phyloP scores from a whole-genome alignment of 2,797 vertebrate genomes.

The Rhinichthys osculus region DNA sequence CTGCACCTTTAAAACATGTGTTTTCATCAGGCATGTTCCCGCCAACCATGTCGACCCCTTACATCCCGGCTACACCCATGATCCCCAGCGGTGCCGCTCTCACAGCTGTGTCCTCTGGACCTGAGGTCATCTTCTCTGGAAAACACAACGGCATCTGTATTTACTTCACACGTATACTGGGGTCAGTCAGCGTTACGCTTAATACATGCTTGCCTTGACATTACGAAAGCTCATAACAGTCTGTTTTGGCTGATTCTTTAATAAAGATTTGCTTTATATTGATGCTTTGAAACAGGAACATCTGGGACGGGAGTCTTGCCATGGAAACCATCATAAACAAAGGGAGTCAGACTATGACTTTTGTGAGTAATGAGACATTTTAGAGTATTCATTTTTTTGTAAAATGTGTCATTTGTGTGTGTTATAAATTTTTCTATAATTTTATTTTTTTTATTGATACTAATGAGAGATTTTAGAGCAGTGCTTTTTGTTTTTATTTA shows the following conservation, averaged over 20 bases:
- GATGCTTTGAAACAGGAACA: slow-evolving; percentile 82
- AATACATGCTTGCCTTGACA: no score
- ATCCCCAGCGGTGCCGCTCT: slow-evolving; percentile 69
- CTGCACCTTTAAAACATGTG: neutral
- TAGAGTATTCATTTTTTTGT: neutral
- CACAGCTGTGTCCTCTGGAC: slow-evolving; percentile 83
- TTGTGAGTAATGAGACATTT: slow-evolving; percentile 81
- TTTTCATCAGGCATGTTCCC: slow-evolving; percentile 71
- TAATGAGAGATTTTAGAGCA: neutral
- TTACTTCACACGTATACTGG: slow-evolving; percentile 94
- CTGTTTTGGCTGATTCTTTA: neutral
- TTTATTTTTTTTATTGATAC: neutral
- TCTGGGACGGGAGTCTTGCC: slow-evolving; percentile 96
- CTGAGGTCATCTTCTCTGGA: slow-evolving; percentile 94
- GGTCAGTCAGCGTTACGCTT: slow-evolving; percentile 76
- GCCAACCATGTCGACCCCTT: slow-evolving; percentile 79
- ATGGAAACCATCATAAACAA: slow-evolving; percentile 87
- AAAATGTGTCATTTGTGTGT: neutral
- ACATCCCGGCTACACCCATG: slow-evolving; percentile 69
- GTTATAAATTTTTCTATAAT: no score
- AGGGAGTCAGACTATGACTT: slow-evolving; percentile 84
- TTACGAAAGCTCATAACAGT: neutral
- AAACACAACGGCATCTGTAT: slow-evolving; percentile 95
- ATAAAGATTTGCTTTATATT: neutral
- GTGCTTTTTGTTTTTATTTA: no score